A percentile compares a stretch with the other conserved stretches of the same genome.
Conservation (phyloP, 2,888 invertebrate genomes). For the Maniola hyperantus region DNA sequence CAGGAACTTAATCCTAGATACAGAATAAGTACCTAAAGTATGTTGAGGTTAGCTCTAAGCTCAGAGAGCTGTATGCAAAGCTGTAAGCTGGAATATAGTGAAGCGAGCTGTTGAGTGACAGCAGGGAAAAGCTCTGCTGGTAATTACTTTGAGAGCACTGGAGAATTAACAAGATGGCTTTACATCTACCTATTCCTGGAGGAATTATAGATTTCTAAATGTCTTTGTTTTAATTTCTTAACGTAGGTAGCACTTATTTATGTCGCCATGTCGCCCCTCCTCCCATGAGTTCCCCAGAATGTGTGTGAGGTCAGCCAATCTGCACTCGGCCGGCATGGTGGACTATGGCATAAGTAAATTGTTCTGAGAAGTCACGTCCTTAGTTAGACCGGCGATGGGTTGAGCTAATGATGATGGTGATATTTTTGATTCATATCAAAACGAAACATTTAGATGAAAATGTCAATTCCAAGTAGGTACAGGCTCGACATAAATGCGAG, state of each 20-base stretch:
- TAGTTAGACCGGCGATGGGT: too few relatives aligned
- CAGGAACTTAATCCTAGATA: too few relatives aligned
- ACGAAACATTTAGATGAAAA: not conserved
- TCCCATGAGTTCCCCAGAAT: not conserved
- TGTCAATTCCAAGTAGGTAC: not conserved
- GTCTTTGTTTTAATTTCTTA: too few relatives aligned
- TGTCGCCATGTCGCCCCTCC: too few relatives aligned
- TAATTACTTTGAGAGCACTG: constrained; percentile 38
- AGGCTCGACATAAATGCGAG: too few relatives aligned
- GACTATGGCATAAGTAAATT: too few relatives aligned
- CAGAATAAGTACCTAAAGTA: too few relatives aligned
- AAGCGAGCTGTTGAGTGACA: constrained; percentile 31
- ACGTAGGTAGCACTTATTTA: too few relatives aligned
- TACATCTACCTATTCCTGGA: not conserved
- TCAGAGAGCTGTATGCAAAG: not conserved
- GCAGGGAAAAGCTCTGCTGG: constrained; percentile 35
- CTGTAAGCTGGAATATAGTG: not conserved
- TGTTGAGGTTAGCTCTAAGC: constrained; percentile 12
- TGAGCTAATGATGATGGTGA: too few relatives aligned
- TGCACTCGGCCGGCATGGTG: too few relatives aligned
- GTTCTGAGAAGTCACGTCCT: too few relatives aligned
- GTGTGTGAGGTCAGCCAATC: not conserved
- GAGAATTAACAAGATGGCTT: constrained; percentile 30
- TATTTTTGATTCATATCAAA: not conserved
- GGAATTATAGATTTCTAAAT: not conserved